Percentiles rank a stretch among this genome's conserved stretches.
These are phyloP conservation scores for Chamaetylas fuelleborni DNA, from an alignment of 2,113 vertebrate genomes.

Conservation along the genomic window DNA sequence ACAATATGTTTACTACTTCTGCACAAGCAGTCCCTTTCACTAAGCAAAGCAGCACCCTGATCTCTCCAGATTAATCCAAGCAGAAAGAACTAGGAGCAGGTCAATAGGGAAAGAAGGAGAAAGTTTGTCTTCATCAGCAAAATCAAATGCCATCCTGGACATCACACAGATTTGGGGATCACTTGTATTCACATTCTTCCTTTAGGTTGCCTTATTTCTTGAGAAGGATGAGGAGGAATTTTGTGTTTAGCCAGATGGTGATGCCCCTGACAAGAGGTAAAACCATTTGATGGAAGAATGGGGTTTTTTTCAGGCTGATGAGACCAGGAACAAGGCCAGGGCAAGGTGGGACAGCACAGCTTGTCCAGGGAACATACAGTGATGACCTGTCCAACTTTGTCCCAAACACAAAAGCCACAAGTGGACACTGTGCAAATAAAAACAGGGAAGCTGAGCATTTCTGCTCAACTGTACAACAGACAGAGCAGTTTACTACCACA, in stretches of 20 bases:
- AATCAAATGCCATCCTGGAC: background rate
- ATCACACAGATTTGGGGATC: background rate
- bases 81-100: background rate
- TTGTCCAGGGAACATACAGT: background rate
- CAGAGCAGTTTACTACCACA: background rate
- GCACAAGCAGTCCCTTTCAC: conserved; percentile 14
- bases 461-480: background rate
- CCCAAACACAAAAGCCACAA: background rate
- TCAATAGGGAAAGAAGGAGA: background rate
- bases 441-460: background rate
- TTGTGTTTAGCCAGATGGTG: background rate
- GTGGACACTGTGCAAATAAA: background rate
- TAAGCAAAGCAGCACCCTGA: background rate
- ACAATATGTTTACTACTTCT: conserved; percentile 47
- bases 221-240: background rate
- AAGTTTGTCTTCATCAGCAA: background rate
- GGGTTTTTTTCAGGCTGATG: background rate
- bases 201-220: background rate
- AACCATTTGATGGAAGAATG: background rate
- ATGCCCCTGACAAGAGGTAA: background rate
- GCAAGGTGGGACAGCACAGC: background rate
- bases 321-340: background rate
- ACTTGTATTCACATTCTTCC: background rate
- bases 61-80: background rate
- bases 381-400: background rate